phyloP scores from a whole-genome alignment of 1,140 invertebrate species.

The Anagrus nilaparvatae region DNA sequence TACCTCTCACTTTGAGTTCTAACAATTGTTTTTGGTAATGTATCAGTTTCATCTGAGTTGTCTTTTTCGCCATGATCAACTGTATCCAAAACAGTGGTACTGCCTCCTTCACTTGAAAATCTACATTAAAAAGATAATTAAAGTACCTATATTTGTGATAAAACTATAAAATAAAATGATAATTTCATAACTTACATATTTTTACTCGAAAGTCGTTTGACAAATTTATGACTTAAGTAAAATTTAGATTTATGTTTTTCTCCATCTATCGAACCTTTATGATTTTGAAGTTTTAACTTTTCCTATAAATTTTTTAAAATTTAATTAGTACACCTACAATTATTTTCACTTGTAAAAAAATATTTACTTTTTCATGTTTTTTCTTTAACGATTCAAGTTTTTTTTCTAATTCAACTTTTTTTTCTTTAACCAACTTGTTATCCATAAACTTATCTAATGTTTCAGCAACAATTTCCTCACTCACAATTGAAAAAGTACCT shows the following conservation, averaged over 20 bases:
- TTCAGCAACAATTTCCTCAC: constrained; percentile 60
- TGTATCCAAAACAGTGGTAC: constrained; percentile 29
- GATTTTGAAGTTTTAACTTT: constrained; percentile 48
- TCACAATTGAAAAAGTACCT: constrained; percentile 21
- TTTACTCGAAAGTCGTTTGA: constrained; percentile 69
- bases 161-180: not conserved
- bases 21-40: constrained; percentile 33
- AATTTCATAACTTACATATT: constrained; percentile 57
- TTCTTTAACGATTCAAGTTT: constrained; percentile 74
- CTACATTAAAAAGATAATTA: constrained; percentile 22
- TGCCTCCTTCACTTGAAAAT: constrained; percentile 31
- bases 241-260: constrained; percentile 59
- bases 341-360: not conserved
- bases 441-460: constrained; percentile 70
- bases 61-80: constrained; percentile 37
- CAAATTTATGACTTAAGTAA: constrained; percentile 60
- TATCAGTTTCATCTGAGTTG: constrained; percentile 36
- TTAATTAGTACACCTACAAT: not conserved
- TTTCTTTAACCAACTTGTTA: constrained; percentile 72
- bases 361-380: constrained; percentile 70
- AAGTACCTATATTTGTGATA: not conserved
- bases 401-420: constrained; percentile 72
- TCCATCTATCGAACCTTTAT: constrained; percentile 47
- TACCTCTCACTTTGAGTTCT: constrained; percentile 58
- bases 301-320: constrained; percentile 32